Base-by-base conservation (phyloP, 1,140 invertebrate species). In the Oppia nitens region DNA sequence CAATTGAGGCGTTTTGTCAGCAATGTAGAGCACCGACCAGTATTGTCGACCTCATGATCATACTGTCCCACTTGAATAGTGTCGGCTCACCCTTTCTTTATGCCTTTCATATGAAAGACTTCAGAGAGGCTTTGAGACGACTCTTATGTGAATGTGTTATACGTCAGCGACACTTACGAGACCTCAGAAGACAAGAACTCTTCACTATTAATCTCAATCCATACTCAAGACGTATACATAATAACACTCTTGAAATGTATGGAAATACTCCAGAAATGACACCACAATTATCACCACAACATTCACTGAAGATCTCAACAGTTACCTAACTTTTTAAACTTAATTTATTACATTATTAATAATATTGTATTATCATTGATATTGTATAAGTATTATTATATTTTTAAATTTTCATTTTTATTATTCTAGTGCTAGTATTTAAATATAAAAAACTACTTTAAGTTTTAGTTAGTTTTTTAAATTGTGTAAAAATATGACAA, bases 21-120 rank as follows among this genome's bases (percentile, higher is more conserved):
- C 66, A 76, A 1, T 82, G 83, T 65, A 69, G 78, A 53, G 80
- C 85, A 26, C 79, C 80, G 61, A 23, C 52, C 6, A 21, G 20
- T 11, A 74, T 77, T 0, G 66, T 87, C 47, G 78, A 87, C 48
- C 81, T 83, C 63, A 84, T 84, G 66, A 91, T 92, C 54, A 84
- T 91, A 56, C 74, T 93, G 14, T 88, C 85, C 0, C 88, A 93
- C 67, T 72, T 86, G 2, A 93, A 92, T 70, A 90, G 87, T 0
- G 86, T 85, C 0, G 81, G 87, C 1, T 91, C 91, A 70, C 87
- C 87, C 0, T 70, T 90, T 9, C 72, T 91, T 1, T 93, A 92
- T 69, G 88, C 87, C 11, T 93, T 90, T 66, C 86, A 90, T 67
- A 76, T 91, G 53, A 84, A 83, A 68, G 87, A 89, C 66, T 90